Evolutionary conservation across 2,797 vertebrate species (phyloP).

Genomic region (Hypotaenidia philippensis): DNA sequence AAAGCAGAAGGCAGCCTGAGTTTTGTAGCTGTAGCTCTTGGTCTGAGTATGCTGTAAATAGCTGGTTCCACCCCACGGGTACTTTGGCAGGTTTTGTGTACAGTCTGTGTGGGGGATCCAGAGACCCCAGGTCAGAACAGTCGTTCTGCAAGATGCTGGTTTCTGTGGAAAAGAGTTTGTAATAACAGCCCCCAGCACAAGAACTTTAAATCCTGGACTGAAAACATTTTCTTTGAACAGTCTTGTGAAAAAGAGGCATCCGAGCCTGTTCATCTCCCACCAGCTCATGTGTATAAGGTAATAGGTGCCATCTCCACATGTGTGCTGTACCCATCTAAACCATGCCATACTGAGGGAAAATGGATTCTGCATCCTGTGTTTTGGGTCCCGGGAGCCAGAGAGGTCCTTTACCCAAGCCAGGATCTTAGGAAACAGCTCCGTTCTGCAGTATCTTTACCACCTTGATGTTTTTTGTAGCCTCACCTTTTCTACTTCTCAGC

Average conservation of each 20-base stretch:
- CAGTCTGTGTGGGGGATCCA: neutral
- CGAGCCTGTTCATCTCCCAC: neutral
- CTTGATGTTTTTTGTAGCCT: neutral
- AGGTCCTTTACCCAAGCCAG: neutral
- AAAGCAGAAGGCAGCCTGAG: neutral
- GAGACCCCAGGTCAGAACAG: neutral
- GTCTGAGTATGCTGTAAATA: fast-evolving
- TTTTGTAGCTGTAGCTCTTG: neutral
- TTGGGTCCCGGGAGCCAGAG: neutral
- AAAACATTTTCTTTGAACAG: neutral
- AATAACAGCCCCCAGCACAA: neutral
- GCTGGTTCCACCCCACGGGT: neutral
- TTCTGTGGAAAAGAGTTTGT: neutral
- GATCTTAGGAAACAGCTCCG: neutral
- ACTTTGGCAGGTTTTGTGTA: neutral
- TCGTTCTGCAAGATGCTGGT: neutral
- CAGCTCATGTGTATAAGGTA: neutral
- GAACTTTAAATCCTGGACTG: neutral
- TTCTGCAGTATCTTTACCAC: neutral
- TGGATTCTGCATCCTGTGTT: neutral
- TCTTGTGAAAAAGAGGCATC: neutral
- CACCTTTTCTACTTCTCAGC: neutral
- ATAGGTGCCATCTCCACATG: neutral
- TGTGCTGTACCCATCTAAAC: neutral
- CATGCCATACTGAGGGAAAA: neutral